A percentile compares a stretch with the other conserved stretches of the same genome.
Conservation (phyloP, 2,888 invertebrate genomes). For the Liopterus haemorrhoidalis region DNA sequence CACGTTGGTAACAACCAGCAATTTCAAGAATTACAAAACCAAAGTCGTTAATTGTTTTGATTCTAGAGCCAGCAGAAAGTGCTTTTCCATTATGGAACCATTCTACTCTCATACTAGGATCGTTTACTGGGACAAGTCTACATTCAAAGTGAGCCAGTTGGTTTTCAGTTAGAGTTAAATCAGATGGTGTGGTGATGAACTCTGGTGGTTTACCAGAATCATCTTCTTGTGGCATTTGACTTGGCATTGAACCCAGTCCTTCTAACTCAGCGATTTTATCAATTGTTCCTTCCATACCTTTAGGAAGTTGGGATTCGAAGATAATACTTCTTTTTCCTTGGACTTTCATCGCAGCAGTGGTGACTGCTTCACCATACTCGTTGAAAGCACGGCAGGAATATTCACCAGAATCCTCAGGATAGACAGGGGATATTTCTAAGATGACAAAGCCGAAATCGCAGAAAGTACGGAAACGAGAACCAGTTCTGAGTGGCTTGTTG, state of each 20-base stretch:
- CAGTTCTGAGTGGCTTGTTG: conserved; percentile 79
- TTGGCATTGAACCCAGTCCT: conserved; percentile 69
- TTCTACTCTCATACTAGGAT: conserved; percentile 89
- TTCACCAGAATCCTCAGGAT: conserved; percentile 93
- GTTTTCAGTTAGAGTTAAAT: conserved; percentile 78
- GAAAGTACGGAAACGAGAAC: conserved; percentile 91
- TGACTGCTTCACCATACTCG: conserved; percentile 86
- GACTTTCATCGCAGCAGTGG: conserved; percentile 81
- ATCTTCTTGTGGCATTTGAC: conserved; percentile 65
- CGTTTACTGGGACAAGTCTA: conserved; percentile 79
- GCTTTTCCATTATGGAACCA: conserved; percentile 98
- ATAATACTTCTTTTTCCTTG: conserved; percentile 89
- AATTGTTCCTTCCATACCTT: conserved; percentile 90
- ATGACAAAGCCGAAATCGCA: conserved; percentile 98
- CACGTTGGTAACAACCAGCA: conserved; percentile 87
- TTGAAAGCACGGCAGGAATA: conserved; percentile 84
- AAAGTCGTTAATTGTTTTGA: conserved; percentile 95
- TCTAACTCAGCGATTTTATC: conserved; percentile 89
- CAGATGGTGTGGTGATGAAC: conserved; percentile 80
- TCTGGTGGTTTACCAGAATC: conserved; percentile 85
- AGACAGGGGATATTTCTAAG: conserved; percentile 93
- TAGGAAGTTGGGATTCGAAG: conserved; percentile 83
- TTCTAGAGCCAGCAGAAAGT: conserved; percentile 81
- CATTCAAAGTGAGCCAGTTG: conserved; percentile 90
- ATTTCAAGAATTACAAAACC: conserved; percentile 96